Base-by-base conservation (phyloP, 2,113 vertebrate species). In the Seriola quinqueradiata region DNA sequence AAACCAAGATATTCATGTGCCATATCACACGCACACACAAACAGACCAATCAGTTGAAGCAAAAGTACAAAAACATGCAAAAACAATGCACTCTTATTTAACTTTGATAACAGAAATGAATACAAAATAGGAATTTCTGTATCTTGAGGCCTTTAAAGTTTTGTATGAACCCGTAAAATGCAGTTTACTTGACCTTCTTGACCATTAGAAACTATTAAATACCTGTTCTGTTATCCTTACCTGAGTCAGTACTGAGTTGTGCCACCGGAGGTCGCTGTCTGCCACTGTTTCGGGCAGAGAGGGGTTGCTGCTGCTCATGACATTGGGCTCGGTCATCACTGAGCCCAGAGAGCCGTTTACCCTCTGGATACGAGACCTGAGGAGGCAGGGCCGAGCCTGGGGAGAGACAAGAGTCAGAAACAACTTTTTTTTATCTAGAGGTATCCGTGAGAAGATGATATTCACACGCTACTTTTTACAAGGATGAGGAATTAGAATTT, bases 191-290 rank as follows among this genome's bases (percentile, higher is more conserved):
- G 28, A 28, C 28, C 28, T 28, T 28, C 36, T 12, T 38, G 9
- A 40, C 10, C 61, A 64, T 21, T 52, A n/a, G 28, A 59, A 32
- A 59, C 58, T 38, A 19, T 21, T 23, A 25, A 16, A 23, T 36
- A 36, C 34, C 34, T 28, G 28, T 2, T 28, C 28, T 28, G 8
- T 12, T 12, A 3, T 46, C 16, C 70, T 70, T 63, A 95, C 95
- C 91, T 93, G 81, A 32, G 91, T 91, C 48, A 96, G 92, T 59
- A 89, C 59, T 5, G 92, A 81, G 74, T 95, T 94, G 10, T 75
- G 86, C 94, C 95, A 95, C 13, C 93, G 91, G 89, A 96, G 91
- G 76, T 91, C 89, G 42, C 92, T 90, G 85, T 95, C 92, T 25
- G 67, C 81, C 71, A 85, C 75, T 0, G 75, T 46, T 0, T 87